phyloP scores from a whole-genome alignment of 2,113 vertebrate species.

The Microcebus ravelobensis region DNA sequence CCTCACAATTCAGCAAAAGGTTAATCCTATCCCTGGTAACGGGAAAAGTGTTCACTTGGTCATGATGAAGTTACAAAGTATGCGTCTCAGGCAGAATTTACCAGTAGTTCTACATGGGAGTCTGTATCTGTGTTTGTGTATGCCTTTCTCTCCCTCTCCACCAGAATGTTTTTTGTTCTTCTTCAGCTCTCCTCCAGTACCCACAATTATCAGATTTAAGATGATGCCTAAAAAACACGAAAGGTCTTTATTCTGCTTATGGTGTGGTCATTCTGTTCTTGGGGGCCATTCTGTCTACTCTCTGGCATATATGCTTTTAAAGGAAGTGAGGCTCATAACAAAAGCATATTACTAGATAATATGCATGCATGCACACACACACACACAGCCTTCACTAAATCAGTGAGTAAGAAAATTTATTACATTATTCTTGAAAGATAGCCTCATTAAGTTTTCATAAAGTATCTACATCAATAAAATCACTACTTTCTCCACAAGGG shows the following conservation, averaged over 20 bases:
- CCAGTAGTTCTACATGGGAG: not conserved
- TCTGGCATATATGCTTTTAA: not conserved
- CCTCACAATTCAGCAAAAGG: not conserved
- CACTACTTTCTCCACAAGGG: slow-evolving; percentile 52
- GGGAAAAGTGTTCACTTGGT: not conserved
- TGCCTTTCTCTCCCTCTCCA: not conserved
- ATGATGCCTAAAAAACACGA: not conserved
- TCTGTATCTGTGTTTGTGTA: not conserved
- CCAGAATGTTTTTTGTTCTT: not conserved
- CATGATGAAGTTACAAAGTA: not conserved
- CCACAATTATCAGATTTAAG: not conserved
- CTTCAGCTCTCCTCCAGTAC: not conserved
- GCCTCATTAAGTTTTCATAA: slow-evolving; percentile 80
- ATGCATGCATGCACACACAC: not conserved
- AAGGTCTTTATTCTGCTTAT: not conserved
- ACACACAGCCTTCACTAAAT: slow-evolving; percentile 19
- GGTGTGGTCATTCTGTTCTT: not conserved
- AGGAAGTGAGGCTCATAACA: slow-evolving; percentile 6
- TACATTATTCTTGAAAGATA: slow-evolving; percentile 70
- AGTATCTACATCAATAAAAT: slow-evolving; percentile 80
- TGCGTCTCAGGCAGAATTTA: not conserved
- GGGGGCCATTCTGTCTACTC: not conserved
- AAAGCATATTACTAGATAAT: slow-evolving; percentile 49
- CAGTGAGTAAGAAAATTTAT: slow-evolving; percentile 65
- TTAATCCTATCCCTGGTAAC: not conserved